Percentiles rank a stretch among this genome's conserved stretches.
These are phyloP conservation scores for Heterodera schachtii DNA, from an alignment of 1,140 invertebrate genomes.

Conservation along the genomic window DNA sequence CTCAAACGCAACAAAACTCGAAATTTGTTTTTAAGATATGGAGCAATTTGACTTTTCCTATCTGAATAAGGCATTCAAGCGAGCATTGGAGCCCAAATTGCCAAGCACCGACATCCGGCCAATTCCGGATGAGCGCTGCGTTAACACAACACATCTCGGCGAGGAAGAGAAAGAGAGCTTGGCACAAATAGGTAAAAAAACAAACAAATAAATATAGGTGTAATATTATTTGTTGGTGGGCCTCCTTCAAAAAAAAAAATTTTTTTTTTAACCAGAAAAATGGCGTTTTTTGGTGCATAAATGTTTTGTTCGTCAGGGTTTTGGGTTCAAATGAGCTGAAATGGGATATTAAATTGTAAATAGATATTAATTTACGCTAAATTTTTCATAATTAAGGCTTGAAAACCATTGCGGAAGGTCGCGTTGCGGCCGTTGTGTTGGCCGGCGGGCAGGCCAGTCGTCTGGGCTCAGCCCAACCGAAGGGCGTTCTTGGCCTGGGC, in stretches of 20 bases:
- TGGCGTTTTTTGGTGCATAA: constrained; percentile 18
- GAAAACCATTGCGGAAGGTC: constrained; percentile 52
- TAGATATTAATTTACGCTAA: no score
- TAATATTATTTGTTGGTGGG: background rate
- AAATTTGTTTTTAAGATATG: no score
- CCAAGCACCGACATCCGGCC: constrained; percentile 17
- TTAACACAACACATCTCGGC: constrained; percentile 3
- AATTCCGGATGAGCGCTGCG: background rate
- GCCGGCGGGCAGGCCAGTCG: constrained; percentile 81
- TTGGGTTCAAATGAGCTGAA: no score
- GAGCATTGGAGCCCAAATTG: constrained; percentile 11
- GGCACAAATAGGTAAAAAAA: constrained; percentile 9
- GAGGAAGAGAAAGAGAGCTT: background rate
- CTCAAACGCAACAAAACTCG: no score
- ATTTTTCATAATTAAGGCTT: constrained; percentile 25
- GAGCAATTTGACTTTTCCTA: constrained; percentile 6
- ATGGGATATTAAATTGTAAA: no score
- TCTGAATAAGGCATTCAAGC: constrained; percentile 25
- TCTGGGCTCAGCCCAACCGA: constrained; percentile 88
- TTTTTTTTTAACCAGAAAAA: background rate
- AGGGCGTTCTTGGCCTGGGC: constrained; percentile 93
- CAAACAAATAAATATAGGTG: background rate
- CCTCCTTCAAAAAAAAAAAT: background rate
- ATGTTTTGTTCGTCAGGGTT: constrained; percentile 12
- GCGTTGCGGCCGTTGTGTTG: constrained; percentile 58